These are phyloP conservation scores for Biston stratarius DNA, from an alignment of 2,888 invertebrate genomes.

Conservation along the genomic window DNA sequence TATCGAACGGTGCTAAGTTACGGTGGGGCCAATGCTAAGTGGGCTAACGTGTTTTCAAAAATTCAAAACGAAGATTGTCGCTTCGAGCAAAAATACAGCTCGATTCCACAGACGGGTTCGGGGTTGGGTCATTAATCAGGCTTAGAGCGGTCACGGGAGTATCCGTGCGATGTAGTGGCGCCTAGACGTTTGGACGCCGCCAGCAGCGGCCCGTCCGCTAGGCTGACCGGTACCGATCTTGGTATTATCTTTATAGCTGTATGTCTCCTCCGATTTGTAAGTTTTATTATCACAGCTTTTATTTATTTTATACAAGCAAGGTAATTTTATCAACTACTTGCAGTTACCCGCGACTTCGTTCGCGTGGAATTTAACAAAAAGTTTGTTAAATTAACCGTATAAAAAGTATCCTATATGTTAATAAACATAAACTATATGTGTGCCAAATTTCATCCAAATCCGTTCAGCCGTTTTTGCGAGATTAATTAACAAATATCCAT, in stretches of 20 bases:
- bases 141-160: slow-evolving; percentile 67
- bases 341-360: no score
- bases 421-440: no score
- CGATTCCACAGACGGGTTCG: slow-evolving; percentile 58
- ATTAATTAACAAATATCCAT: no score
- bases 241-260: slow-evolving; percentile 39
- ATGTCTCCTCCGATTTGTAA: slow-evolving; percentile 27
- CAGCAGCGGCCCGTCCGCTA: slow-evolving; percentile 42
- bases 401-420: no score
- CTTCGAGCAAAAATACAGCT: slow-evolving; percentile 66
- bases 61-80: slow-evolving; percentile 70
- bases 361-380: no score
- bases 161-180: slow-evolving; percentile 58
- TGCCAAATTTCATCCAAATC: no score
- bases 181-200: slow-evolving; percentile 62
- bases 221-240: slow-evolving; percentile 30
- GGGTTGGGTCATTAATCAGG: slow-evolving; percentile 70
- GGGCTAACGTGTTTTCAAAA: slow-evolving; percentile 83
- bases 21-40: slow-evolving; percentile 78
- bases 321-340: no score
- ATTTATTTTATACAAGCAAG: slow-evolving; percentile 18
- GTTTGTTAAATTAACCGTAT: no score
- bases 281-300: slow-evolving; percentile 11
- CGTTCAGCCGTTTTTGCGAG: no score
- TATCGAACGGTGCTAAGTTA: slow-evolving; percentile 80